Percentiles rank a stretch among this genome's conserved stretches.
Conservation (phyloP, 30 jellyfish, hydroid and myxozoan genomes). For the Rhopilema esculentum region DNA sequence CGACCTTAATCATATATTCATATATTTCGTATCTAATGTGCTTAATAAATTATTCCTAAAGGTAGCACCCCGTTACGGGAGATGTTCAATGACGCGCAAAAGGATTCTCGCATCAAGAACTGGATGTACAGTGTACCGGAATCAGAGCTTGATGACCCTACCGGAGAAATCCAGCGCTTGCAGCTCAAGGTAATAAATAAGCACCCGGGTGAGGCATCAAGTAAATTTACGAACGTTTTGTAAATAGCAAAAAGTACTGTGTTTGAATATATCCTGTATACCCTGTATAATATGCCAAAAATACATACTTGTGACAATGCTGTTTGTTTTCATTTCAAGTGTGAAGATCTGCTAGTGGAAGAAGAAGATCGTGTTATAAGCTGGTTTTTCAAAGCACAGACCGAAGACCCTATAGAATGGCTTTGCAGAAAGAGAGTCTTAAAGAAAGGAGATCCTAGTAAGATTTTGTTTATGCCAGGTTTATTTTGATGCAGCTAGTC, state of each 20-base stretch:
- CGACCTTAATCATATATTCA: too few species aligned
- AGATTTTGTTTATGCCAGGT: neutral
- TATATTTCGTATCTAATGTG: too few species aligned
- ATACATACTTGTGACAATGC: neutral
- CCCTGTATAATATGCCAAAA: neutral
- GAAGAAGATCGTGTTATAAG: slow-evolving; percentile 67
- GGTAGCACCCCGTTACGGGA: slow-evolving; percentile 78
- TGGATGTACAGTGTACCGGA: slow-evolving; percentile 85
- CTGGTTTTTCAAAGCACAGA: slow-evolving; percentile 66
- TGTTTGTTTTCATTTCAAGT: slow-evolving; percentile 10
- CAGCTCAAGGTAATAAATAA: slow-evolving; percentile 38
- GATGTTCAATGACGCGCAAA: slow-evolving; percentile 61
- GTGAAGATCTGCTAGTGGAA: slow-evolving; percentile 37
- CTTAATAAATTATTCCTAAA: neutral
- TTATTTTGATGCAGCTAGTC: neutral
- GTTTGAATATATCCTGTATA: neutral
- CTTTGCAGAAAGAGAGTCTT: slow-evolving; percentile 40
- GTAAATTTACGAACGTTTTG: too few species aligned
- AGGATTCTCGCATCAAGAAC: slow-evolving; percentile 57
- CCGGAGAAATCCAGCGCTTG: slow-evolving; percentile 86
- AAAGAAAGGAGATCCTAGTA: slow-evolving; percentile 19
- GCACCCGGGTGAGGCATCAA: neutral
- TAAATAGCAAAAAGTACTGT: neutral
- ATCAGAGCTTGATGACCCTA: slow-evolving; percentile 92
- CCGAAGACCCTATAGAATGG: slow-evolving; percentile 36